Evolutionary conservation across 2,797 vertebrate species (phyloP).

Genomic region (Calcarius lapponicus): DNA sequence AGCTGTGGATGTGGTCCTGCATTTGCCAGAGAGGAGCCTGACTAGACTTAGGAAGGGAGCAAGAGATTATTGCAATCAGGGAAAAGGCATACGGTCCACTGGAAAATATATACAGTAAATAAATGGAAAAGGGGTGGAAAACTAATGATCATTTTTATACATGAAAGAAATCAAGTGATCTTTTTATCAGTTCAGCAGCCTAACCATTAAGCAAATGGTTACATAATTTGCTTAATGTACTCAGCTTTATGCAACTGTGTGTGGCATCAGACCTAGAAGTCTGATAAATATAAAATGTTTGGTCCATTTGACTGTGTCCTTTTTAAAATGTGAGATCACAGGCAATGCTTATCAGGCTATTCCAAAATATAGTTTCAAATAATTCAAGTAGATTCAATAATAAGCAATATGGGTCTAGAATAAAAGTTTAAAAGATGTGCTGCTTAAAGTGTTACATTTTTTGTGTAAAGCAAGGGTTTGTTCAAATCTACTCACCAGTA

Average conservation of each 20-base stretch:
- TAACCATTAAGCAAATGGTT: background rate
- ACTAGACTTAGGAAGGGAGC: background rate
- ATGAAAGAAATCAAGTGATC: background rate
- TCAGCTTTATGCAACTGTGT: background rate
- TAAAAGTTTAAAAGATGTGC: background rate
- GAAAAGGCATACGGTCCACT: background rate
- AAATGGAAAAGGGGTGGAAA: background rate
- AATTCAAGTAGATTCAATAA: background rate
- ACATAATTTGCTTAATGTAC: background rate
- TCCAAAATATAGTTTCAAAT: background rate
- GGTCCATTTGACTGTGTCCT: background rate
- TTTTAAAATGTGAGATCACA: background rate
- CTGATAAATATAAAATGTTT: background rate
- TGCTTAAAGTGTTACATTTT: background rate
- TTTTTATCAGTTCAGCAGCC: background rate
- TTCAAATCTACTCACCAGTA: background rate
- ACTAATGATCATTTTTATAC: background rate
- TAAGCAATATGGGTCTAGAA: background rate
- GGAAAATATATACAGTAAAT: background rate
- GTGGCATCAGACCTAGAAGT: background rate
- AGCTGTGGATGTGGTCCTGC: background rate
- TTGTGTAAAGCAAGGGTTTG: conserved; percentile 3
- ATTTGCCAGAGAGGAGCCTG: background rate
- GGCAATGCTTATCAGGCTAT: background rate
- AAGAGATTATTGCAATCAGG: background rate